These are phyloP conservation scores for Antennarius maculatus DNA, from an alignment of 2,797 vertebrate species.

Conservation along the genomic window DNA sequence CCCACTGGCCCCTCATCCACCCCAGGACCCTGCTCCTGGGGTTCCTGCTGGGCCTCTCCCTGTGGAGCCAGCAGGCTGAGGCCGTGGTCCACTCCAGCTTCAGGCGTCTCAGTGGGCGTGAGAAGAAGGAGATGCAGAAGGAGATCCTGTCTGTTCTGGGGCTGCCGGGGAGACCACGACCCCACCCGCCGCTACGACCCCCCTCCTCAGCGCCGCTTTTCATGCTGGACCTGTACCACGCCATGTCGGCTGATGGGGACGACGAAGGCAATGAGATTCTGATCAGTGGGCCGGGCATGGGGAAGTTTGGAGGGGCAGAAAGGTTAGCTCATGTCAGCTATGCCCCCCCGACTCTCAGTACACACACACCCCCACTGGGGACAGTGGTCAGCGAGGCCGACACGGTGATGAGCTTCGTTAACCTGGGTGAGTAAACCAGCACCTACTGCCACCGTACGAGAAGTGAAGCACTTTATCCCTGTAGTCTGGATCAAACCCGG, in stretches of 20 bases:
- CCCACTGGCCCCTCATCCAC: constrained; percentile 25
- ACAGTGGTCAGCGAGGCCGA: constrained; percentile 89
- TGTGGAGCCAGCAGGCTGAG: constrained; percentile 81
- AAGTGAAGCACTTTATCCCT: constrained; percentile 5
- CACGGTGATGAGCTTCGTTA: constrained; percentile 97
- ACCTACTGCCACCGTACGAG: background rate
- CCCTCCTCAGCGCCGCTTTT: constrained; percentile 91
- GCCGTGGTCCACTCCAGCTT: constrained; percentile 85
- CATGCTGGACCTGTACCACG: constrained; percentile 96
- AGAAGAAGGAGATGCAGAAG: constrained; percentile 93
- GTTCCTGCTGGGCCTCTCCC: constrained; percentile 61
- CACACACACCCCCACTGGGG: constrained; percentile 83
- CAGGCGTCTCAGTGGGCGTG: constrained; percentile 85
- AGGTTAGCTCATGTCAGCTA: constrained; percentile 69
- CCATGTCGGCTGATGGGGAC: constrained; percentile 85
- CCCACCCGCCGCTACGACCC: constrained; percentile 81
- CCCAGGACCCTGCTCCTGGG: constrained; percentile 61
- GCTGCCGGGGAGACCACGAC: constrained; percentile 86
- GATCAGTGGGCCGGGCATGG: constrained; percentile 46
- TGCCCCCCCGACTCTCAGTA: constrained; percentile 84
- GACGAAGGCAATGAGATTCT: constrained; percentile 74
- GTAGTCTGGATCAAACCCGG: background rate
- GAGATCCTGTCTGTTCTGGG: constrained; percentile 94
- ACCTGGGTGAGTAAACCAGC: constrained; percentile 87
- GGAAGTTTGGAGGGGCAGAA: constrained; percentile 38